Evolutionary conservation across 1,140 invertebrate genomes (phyloP), one percentile per base, ranked within the genome.

Genomic region (Drosophila nigrodunni): DNA sequence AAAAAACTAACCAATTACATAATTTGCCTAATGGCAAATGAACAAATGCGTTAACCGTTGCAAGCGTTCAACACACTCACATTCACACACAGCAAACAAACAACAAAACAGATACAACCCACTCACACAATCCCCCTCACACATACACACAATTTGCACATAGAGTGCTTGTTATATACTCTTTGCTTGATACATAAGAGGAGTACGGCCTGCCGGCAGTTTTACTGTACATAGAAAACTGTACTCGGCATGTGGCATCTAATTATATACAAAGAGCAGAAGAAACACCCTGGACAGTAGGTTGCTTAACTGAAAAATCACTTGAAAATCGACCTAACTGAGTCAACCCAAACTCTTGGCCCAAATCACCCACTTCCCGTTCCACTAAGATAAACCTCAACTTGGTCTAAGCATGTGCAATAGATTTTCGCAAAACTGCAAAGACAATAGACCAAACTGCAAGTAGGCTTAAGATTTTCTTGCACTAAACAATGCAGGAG

Each of bases 401-500:
- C 66, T 66, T 46, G n/a, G 49, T 67, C 69, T 80, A 87, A 77
- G 79, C 83, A 80, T 82, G 71, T 80, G 76, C 72, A 88, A 71
- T 78, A 68, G 66, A 87, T 78, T 78, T 78, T 76, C 70, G 44
- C 49, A 74, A 30, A 68, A 69, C 68, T 76, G 73, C 72, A 78
- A 86, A 89, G 77, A 80, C 80, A 82, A 70, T 80, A 70, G 44
- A 37, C 11, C 2, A 7, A 6, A 5, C 41, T 77, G 77, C 70
- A 69, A 81, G 73, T 74, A 78, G 85, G 85, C 85, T 88, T 85
- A 88, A 89, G 85, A 88, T 76, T 88, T 88, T 81, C 85, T 90
- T 88, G 68, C 66, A 89, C 67, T 70, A 80, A 69, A 71, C 78
- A 80, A 65, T 80, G 66, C 80, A 74, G 50, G 61, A 71, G 80